Conservation (phyloP, 2,888 invertebrate species). For the Apotomis turbidana region DNA sequence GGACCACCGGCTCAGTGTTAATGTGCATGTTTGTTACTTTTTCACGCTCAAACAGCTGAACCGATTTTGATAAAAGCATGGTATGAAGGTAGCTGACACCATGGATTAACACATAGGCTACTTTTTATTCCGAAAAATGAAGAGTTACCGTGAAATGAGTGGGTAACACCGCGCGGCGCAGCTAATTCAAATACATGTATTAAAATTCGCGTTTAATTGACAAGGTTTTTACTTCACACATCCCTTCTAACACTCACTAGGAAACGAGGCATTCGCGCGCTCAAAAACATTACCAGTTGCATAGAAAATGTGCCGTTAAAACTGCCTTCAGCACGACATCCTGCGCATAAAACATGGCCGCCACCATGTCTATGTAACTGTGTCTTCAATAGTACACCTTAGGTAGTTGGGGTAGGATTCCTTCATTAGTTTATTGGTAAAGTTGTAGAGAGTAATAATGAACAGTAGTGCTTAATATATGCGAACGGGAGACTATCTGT, state of each 20-base stretch:
- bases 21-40: too few species aligned
- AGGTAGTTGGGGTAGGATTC: background rate
- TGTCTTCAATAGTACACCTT: background rate
- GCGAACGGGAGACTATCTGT: constrained; percentile 72
- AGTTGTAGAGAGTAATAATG: constrained; percentile 61
- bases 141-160: too few species aligned
- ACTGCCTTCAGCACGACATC: constrained; percentile 74
- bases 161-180: too few species aligned
- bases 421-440: background rate
- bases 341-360: constrained; percentile 69
- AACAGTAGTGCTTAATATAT: constrained; percentile 68
- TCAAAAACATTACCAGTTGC: constrained; percentile 55
- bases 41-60: too few species aligned
- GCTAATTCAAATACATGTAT: too few species aligned
- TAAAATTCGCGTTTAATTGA: background rate
- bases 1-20: too few species aligned
- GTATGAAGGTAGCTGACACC: too few species aligned
- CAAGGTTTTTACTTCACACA: background rate
- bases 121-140: too few species aligned
- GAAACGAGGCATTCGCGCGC: constrained; percentile 58
- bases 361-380: background rate
- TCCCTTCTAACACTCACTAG: constrained; percentile 44
- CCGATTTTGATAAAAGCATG: too few species aligned
- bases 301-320: constrained; percentile 59
- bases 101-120: too few species aligned